These are phyloP conservation scores for Caenorhabditis remanei DNA, from an alignment of 1,140 invertebrate species.

Conservation along the genomic window DNA sequence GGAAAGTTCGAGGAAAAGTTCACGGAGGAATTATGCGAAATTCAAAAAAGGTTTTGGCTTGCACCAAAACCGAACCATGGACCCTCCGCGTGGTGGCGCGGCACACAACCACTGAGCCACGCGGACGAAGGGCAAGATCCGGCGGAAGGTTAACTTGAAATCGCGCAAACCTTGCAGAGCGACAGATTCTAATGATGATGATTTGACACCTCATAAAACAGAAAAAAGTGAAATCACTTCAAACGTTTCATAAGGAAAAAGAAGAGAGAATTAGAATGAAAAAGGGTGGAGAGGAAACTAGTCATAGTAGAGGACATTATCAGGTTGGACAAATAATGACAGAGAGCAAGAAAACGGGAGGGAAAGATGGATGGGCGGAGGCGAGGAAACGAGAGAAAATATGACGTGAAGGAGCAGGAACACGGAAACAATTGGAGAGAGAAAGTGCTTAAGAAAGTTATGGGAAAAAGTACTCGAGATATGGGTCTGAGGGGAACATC, in stretches of 20 bases:
- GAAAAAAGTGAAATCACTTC: too few relatives aligned
- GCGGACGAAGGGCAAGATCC: too few relatives aligned
- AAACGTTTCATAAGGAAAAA: not conserved
- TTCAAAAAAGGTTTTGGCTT: not conserved
- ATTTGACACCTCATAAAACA: too few relatives aligned
- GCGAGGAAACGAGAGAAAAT: not conserved
- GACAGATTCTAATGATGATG: too few relatives aligned
- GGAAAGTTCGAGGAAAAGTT: not conserved
- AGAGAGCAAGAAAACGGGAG: not conserved
- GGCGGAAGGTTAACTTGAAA: too few relatives aligned
- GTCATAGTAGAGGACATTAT: conserved; percentile 18
- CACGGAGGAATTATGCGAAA: not conserved
- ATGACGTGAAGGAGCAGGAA: conserved; percentile 22
- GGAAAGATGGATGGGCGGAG: not conserved
- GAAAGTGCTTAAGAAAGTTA: not conserved
- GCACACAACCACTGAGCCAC: too few relatives aligned
- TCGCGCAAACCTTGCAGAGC: too few relatives aligned
- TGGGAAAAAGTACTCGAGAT: not conserved
- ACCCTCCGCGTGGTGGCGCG: too few relatives aligned
- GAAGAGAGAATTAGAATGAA: not conserved
- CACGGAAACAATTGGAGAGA: not conserved
- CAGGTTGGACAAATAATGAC: conserved; percentile 36
- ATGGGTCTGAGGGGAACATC: not conserved
- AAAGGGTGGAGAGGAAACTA: not conserved
- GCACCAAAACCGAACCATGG: too few relatives aligned